These are phyloP conservation scores for Chorisops tibialis DNA, from an alignment of 2,888 invertebrate species.

Conservation along the genomic window DNA sequence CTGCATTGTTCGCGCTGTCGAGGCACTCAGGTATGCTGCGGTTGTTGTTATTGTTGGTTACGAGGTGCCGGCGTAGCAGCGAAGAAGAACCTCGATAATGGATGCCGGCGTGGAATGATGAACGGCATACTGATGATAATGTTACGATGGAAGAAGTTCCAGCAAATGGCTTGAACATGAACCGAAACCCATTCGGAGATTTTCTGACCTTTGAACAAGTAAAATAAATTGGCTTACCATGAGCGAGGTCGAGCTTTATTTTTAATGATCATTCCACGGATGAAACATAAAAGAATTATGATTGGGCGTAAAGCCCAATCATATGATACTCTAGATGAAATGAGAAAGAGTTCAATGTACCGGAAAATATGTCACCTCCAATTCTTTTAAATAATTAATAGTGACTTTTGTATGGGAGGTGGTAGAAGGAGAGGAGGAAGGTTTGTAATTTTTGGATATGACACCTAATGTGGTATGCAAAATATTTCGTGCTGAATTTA, in stretches of 20 bases:
- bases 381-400: no score
- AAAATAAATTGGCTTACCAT: neutral
- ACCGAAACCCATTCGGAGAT: neutral
- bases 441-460: no score
- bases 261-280: no score
- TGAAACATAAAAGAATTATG: no score
- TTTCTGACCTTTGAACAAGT: neutral
- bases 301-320: no score
- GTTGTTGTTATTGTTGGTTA: neutral
- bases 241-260: neutral
- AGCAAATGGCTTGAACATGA: neutral
- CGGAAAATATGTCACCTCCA: no score
- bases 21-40: neutral
- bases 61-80: neutral
- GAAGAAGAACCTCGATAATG: neutral
- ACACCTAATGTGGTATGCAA: no score
- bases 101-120: neutral
- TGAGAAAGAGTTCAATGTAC: no score
- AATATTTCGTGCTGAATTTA: no score
- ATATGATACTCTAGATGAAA: no score
- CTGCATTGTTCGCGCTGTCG: neutral
- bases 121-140: neutral
- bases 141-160: neutral
- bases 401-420: no score
- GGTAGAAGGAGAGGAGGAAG: no score